A percentile compares a stretch with the other conserved stretches of the same genome.
phyloP scores from a whole-genome alignment of 35 echinoderm and acorn worm species.

The Anneissia japonica region DNA sequence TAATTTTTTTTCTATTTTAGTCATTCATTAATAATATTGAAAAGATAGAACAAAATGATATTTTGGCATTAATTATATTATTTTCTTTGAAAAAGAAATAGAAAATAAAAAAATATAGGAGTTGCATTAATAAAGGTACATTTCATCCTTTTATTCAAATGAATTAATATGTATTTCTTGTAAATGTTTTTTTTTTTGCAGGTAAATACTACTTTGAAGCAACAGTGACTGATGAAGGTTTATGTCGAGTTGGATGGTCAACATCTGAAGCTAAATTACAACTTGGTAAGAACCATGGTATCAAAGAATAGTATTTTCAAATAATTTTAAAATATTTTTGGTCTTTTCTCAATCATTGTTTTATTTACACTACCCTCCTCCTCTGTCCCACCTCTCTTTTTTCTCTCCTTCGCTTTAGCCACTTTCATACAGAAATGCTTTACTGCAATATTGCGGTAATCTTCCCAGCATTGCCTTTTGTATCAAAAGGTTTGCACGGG shows the following conservation, averaged over 20 bases:
- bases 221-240: constrained; percentile 87
- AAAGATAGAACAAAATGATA: not conserved
- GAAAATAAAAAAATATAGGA: not conserved
- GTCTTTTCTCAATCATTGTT: not conserved
- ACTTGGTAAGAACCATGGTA: constrained; percentile 45
- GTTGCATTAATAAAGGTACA: not conserved
- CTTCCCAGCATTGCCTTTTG: too few species aligned
- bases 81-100: too few species aligned
- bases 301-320: not conserved
- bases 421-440: not conserved
- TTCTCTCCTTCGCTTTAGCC: not conserved
- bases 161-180: too few species aligned
- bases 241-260: constrained; percentile 88
- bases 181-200: constrained; percentile 4
- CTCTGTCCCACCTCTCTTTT: not conserved
- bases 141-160: not conserved
- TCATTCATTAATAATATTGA: not conserved
- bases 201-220: constrained; percentile 96
- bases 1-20: too few species aligned
- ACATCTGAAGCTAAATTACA: constrained; percentile 60
- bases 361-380: not conserved
- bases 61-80: not conserved
- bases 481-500: too few species aligned
- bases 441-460: not conserved
- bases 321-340: not conserved